Evolutionary conservation across 1,140 invertebrate species (phyloP), one percentile per base, ranked within the genome.

Genomic region (Pseudomyrmex sp.): DNA sequence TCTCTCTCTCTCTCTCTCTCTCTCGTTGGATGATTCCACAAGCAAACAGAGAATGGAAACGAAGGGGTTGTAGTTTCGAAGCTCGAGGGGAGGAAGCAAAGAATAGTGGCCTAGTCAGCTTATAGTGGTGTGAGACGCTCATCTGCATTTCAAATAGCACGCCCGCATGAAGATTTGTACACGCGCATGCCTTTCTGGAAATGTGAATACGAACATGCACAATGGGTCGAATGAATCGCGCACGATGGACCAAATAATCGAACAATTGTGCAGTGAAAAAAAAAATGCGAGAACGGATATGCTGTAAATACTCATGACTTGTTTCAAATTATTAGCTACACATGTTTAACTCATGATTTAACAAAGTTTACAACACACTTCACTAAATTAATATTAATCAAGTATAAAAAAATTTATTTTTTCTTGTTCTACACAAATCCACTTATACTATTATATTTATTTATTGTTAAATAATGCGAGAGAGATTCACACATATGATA

Each of bases 61-160:
- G 85, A 58, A 63, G 66, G 66, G 56, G 59, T 65, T 50, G 69
- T 54, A 82, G 59, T 73, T 46, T 72, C 66, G 77, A 2, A 10
- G 52, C 46, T 35, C 35, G 35, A 35, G 5, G 5, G 35, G 35
- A 35, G 35, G 35, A 35, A 35, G 54, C 23, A 52, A 54, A 52
- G 35, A 26, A 48, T 52, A 54, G 58, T 8, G 20, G 48, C 18
- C 85, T 85, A 44, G 62, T 44, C 73, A 70, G 85, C 85, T 89
- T 89, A 89, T 83, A 88, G 87, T 63, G 68, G 65, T 65, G 85
- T 85, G 85, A 91, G 90, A 90, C 90, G 84, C 85, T 91, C 90
- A 91, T 91, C 90, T 91, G 90, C 90, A 91, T 91, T 91, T 91
- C 90, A 91, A 91, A 91, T 91, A 82, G 84, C 26, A 20, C 70